Percentiles rank a stretch among this genome's conserved stretches.
These are phyloP conservation scores for Agriopis leucophaearia DNA, from an alignment of 2,888 invertebrate genomes.

Conservation along the genomic window DNA sequence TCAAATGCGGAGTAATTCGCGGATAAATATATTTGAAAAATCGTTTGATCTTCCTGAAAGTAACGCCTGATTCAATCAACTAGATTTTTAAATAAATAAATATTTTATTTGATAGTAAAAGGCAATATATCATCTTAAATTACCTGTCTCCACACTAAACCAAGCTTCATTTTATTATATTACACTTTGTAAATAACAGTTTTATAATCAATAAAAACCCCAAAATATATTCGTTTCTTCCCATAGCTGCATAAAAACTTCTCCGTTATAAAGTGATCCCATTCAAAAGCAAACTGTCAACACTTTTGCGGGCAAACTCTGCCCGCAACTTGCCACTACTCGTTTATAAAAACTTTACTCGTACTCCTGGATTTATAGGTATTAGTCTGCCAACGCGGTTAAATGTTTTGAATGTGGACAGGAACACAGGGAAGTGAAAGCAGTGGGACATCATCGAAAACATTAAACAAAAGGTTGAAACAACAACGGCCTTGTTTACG, in stretches of 20 bases:
- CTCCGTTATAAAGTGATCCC: conserved; percentile 5
- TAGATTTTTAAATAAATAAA: no score
- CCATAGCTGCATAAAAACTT: background rate
- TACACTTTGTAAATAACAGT: background rate
- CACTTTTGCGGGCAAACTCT: conserved; percentile 4
- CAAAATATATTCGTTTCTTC: background rate
- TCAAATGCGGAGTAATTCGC: no score
- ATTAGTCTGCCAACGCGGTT: conserved; percentile 25
- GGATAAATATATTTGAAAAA: no score
- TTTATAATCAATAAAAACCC: background rate
- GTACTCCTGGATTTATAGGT: conserved; percentile 26
- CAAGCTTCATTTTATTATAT: no score
- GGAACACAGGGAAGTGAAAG: background rate
- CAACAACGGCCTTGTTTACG: no score
- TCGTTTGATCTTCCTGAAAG: no score
- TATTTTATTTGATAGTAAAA: no score
- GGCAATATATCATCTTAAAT: no score
- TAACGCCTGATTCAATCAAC: no score
- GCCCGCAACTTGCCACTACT: background rate
- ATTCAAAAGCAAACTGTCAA: conserved; percentile 14
- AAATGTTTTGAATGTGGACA: conserved; percentile 30
- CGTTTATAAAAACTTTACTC: conserved; percentile 27
- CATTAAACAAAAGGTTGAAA: no score
- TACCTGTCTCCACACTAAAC: no score
- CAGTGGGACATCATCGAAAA: background rate